Base-by-base conservation (phyloP, 2,797 vertebrate species). In the Lepus townsendii region DNA sequence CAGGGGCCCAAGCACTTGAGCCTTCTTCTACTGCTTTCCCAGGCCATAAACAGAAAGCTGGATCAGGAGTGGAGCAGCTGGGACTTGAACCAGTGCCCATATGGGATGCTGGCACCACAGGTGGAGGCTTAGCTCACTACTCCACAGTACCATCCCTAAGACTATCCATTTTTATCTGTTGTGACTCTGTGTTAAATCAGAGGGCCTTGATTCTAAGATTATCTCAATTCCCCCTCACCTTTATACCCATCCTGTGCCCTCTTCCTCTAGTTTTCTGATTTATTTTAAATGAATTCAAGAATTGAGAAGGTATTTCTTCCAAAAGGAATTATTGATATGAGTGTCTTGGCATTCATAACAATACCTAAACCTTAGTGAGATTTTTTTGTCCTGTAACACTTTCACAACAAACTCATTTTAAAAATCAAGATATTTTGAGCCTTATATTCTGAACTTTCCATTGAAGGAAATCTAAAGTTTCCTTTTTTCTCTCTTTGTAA, bases 401-500 rank as follows among this genome's bases (percentile, higher is more conserved):
- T 95, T 82, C 9, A 82, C 57, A 79, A 35, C n/a, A 26, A 42
- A 62, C 35, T 90, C 26, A 80, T 66, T 83, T 73, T 60, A 60
- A 66, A 83, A 62, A 54, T 72, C 20, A 85, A 80, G 5, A 14
- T 22, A 60, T 54, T 78, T 92, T 93, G 66, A 96, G 63, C 26
- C 42, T 69, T 96, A 7, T 91, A 77, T 90, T 89, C 68, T 77
- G 30, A 71, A 75, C 96, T 65, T 93, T 96, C 68, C 32, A 42
- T 88, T 66, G 50, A 79, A 92, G 75, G 60, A 96, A 84, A 62
- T 92, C 20, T 68, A 52, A 87, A 54, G 3, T 90, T 90, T 68
- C 4, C 35, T 3, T 71, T 95, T 71, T 71, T 82, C 87, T 30
- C 8, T 63, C 42, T 54, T 90, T 69, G 54, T 57, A 57, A 57